Conservation (phyloP, 2,888 invertebrate species). For the Epistrophella euchroma region DNA sequence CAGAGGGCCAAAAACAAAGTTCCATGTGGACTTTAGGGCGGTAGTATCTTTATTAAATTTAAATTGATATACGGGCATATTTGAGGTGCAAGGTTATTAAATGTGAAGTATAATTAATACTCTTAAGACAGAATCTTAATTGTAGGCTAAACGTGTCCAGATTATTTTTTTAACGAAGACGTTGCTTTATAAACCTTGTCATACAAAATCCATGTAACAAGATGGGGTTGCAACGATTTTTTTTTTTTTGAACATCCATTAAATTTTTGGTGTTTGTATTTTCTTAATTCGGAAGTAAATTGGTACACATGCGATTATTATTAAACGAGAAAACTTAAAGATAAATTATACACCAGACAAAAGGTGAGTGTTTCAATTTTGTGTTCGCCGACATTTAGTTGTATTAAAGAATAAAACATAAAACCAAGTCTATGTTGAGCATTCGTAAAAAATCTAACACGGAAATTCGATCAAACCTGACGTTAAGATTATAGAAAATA, state of each 20-base stretch:
- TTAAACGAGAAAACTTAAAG: neutral
- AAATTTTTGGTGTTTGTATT: conserved; percentile 6
- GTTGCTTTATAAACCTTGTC: neutral
- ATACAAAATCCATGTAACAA: conserved; percentile 1
- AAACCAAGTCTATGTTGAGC: too few species aligned
- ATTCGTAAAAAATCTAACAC: too few species aligned
- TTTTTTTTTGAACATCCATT: conserved; percentile 13
- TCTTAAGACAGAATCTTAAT: conserved; percentile 64
- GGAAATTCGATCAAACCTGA: too few species aligned
- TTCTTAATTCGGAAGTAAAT: conserved; percentile 6
- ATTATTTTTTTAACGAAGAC: conserved; percentile 48
- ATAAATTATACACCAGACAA: neutral
- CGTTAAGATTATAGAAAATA: too few species aligned
- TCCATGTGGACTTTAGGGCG: conserved; percentile 70
- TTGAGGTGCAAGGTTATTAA: conserved; percentile 71
- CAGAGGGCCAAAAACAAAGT: conserved; percentile 13
- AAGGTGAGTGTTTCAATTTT: neutral
- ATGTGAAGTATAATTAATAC: conserved; percentile 66
- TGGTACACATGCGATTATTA: neutral
- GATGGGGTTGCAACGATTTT: conserved; percentile 21
- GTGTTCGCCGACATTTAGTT: too few species aligned
- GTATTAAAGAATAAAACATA: too few species aligned
- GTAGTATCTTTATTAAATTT: conserved; percentile 72
- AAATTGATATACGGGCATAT: conserved; percentile 67
- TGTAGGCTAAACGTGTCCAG: conserved; percentile 52